Evolutionary conservation across 2,888 invertebrate genomes (phyloP).

Genomic region (Saturnia pavonia): DNA sequence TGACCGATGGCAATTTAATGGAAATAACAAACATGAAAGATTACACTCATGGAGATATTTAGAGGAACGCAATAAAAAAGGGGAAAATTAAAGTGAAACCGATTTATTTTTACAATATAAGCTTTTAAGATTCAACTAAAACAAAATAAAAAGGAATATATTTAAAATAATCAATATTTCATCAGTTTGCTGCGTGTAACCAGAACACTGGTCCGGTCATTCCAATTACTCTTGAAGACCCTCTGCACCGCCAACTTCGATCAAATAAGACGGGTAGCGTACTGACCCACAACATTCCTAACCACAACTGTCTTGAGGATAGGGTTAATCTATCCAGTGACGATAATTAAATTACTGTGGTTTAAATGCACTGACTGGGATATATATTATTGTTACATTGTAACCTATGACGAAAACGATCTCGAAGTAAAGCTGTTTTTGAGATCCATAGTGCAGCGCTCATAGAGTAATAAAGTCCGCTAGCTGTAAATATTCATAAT

Average conservation of each 20-base stretch:
- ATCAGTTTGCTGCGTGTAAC: neutral
- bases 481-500: no score
- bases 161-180: neutral
- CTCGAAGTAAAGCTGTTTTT: neutral
- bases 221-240: conserved; percentile 22
- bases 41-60: no score
- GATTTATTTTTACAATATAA: no score
- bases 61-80: no score
- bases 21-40: no score
- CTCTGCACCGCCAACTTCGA: neutral
- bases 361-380: neutral
- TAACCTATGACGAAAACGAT: neutral
- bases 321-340: conserved; percentile 1
- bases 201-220: conserved; percentile 13
- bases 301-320: conserved; percentile 17
- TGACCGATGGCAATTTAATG: no score
- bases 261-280: conserved; percentile 1
- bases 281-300: neutral
- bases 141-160: neutral
- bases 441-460: neutral
- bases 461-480: neutral
- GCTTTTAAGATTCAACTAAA: no score
- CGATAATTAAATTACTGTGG: conserved; percentile 14
- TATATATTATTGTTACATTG: neutral
- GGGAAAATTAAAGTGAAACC: no score